Conservation (phyloP, 2,888 invertebrate genomes). For the Tipula unca region DNA sequence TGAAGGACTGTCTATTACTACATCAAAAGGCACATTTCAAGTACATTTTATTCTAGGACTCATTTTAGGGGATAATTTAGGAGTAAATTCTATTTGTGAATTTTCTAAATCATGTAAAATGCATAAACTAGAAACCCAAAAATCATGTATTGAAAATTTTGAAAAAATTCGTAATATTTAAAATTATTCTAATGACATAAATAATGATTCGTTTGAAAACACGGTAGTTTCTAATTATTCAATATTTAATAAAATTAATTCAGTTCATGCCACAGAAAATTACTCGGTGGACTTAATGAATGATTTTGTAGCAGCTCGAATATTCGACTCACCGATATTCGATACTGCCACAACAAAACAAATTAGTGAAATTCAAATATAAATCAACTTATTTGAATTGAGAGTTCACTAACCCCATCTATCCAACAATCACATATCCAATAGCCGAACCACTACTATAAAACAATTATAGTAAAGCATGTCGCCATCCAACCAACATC, state of each 20-base stretch:
- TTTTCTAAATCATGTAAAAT: constrained; percentile 27
- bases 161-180: too few species aligned
- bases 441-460: too few species aligned
- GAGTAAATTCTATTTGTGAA: constrained; percentile 23
- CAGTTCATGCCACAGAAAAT: constrained; percentile 29
- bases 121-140: constrained; percentile 25
- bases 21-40: constrained; percentile 18
- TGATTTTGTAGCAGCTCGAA: too few species aligned
- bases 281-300: constrained; percentile 28
- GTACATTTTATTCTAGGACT: constrained; percentile 25
- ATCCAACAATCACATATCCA: too few species aligned
- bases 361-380: too few species aligned
- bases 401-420: too few species aligned
- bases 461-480: too few species aligned
- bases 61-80: constrained; percentile 25
- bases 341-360: too few species aligned
- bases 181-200: constrained; percentile 27
- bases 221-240: constrained; percentile 29
- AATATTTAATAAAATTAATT: constrained; percentile 26
- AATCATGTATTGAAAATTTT: constrained; percentile 23
- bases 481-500: too few species aligned
- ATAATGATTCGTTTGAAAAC: constrained; percentile 17
- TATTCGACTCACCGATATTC: too few species aligned
- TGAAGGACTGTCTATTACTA: constrained; percentile 26
- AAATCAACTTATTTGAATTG: too few species aligned